phyloP scores from a whole-genome alignment of 2,797 vertebrate genomes.

The Falco berigora region DNA sequence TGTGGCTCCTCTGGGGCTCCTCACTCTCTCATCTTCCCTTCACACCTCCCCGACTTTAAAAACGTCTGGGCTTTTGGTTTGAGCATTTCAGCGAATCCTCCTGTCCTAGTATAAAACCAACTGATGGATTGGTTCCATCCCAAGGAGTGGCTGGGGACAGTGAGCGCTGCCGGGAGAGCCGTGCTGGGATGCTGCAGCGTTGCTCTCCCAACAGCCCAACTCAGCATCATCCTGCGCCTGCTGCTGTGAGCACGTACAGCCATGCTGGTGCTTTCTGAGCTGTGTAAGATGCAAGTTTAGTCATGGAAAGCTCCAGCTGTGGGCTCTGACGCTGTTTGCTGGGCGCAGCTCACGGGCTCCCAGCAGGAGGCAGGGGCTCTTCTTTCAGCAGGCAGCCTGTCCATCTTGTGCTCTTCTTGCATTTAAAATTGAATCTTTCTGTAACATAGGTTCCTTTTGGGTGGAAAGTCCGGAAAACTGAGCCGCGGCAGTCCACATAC shows the following conservation, averaged over 20 bases:
- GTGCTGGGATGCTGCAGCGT: background rate
- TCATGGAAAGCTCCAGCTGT: fast-evolving
- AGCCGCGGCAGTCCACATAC: background rate
- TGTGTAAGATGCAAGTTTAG: background rate
- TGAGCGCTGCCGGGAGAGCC: background rate
- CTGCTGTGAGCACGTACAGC: fast-evolving
- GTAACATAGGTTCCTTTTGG: background rate
- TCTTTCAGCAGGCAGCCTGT: background rate
- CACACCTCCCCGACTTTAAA: background rate
- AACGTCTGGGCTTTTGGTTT: background rate
- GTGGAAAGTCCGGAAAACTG: background rate
- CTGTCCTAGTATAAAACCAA: background rate
- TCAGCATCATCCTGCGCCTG: fast-evolving
- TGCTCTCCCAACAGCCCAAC: background rate
- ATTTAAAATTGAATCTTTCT: background rate
- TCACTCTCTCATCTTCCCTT: background rate
- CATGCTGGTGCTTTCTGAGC: background rate
- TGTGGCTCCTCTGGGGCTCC: fast-evolving
- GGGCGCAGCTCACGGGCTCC: background rate
- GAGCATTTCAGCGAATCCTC: background rate
- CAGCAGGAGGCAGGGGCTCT: background rate
- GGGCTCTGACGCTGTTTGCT: background rate
- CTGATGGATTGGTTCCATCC: background rate
- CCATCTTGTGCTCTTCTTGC: background rate
- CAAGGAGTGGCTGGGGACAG: fast-evolving